Conservation (phyloP, 2,797 vertebrate species). For the Galago senegalensis region DNA sequence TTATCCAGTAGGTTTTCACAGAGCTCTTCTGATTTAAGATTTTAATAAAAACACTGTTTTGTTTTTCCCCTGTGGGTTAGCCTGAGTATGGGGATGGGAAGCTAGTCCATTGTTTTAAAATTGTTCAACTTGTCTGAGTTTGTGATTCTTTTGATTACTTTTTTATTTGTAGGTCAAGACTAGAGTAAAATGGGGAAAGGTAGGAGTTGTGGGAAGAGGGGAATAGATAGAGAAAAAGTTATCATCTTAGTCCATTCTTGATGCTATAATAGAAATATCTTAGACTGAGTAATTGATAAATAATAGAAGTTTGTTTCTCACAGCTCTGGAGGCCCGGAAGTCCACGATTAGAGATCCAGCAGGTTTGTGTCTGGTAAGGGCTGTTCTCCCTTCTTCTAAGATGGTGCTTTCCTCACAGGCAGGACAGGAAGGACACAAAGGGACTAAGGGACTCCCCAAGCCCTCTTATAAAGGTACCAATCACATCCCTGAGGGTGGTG, state of each 20-base stretch:
- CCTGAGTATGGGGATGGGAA: neutral
- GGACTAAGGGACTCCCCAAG: neutral
- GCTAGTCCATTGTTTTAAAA: constrained; percentile 11
- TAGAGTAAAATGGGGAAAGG: neutral
- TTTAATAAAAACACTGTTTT: neutral
- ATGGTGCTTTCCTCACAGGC: neutral
- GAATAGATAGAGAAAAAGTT: neutral
- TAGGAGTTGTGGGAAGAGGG: neutral
- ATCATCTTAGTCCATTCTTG: neutral
- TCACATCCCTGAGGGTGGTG: neutral
- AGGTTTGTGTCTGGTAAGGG: neutral
- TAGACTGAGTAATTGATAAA: neutral
- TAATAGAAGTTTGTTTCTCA: neutral
- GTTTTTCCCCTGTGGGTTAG: neutral
- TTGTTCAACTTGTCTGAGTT: neutral
- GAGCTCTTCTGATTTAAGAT: constrained; percentile 48
- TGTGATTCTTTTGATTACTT: neutral
- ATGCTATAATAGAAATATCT: neutral
- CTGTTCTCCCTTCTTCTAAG: neutral
- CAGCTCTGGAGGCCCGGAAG: neutral
- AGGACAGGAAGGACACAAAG: neutral
- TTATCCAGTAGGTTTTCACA: constrained; percentile 55
- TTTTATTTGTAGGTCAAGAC: constrained; percentile 42
- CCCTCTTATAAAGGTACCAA: neutral
- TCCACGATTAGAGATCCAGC: neutral